These are phyloP conservation scores for Austrolebias charrua DNA, from an alignment of 2,797 vertebrate genomes.

Conservation along the genomic window DNA sequence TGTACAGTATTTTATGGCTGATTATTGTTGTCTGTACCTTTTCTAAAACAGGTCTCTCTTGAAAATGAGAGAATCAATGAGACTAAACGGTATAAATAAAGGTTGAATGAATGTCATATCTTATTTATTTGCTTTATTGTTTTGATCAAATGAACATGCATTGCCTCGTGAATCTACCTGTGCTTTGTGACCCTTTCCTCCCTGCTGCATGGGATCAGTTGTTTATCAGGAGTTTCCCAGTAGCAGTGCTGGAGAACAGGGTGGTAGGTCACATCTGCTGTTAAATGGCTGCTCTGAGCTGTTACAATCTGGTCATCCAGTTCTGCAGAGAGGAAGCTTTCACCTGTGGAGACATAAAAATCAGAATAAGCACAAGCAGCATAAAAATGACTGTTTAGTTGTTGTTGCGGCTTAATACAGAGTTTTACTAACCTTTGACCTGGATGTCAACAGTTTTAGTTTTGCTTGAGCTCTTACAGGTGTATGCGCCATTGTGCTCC, in stretches of 20 bases:
- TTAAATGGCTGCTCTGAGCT: conserved; percentile 75
- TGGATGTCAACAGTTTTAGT: conserved; percentile 49
- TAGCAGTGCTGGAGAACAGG: conserved; percentile 80
- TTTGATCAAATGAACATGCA: background rate
- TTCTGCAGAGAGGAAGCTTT: conserved; percentile 81
- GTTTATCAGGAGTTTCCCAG: conserved; percentile 82
- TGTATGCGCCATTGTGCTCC: conserved; percentile 63
- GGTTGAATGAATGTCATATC: too few species aligned
- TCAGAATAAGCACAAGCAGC: background rate
- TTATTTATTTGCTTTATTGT: too few species aligned
- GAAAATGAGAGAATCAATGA: too few species aligned
- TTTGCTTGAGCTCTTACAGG: conserved; percentile 43
- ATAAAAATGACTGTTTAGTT: too few species aligned
- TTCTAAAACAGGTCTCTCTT: too few species aligned
- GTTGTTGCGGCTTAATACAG: background rate
- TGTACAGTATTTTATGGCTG: too few species aligned
- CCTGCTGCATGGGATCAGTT: conserved; percentile 63
- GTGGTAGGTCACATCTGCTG: conserved; percentile 82
- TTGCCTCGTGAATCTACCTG: conserved; percentile 43
- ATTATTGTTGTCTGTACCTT: too few species aligned
- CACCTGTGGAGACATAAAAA: conserved; percentile 71
- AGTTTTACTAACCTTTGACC: conserved; percentile 68
- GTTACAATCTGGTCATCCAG: conserved; percentile 70
- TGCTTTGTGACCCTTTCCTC: conserved; percentile 43
- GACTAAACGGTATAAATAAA: too few species aligned